Evolutionary conservation across 1,140 invertebrate species (phyloP).

Genomic region (Megalonaias nervosa): DNA sequence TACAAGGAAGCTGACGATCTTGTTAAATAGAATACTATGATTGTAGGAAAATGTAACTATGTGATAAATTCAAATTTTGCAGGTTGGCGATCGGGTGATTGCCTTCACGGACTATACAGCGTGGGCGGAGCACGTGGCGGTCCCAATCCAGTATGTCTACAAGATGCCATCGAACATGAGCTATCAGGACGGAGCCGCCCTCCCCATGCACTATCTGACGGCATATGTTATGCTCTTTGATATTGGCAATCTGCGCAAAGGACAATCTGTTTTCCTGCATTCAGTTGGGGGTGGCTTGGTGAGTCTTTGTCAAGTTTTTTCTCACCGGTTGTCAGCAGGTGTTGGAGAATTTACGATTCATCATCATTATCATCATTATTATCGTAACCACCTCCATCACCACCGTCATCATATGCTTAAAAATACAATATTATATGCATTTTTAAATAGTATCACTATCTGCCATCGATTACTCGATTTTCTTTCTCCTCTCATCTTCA

Average conservation of each 20-base stretch:
- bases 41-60: not conserved
- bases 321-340: not conserved
- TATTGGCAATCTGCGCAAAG: conserved; percentile 82
- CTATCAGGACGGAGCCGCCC: conserved; percentile 84
- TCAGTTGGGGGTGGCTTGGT: conserved; percentile 91
- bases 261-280: conserved; percentile 87
- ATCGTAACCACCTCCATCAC: too few species aligned
- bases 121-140: conserved; percentile 88
- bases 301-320: conserved; percentile 73
- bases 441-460: too few species aligned
- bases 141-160: conserved; percentile 85
- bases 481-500: too few species aligned
- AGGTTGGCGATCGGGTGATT: conserved; percentile 90
- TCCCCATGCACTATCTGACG: conserved; percentile 89
- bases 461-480: too few species aligned
- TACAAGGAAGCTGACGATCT: too few species aligned
- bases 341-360: too few species aligned
- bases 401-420: too few species aligned
- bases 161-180: conserved; percentile 84
- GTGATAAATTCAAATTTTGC: conserved; percentile 32
- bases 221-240: conserved; percentile 91
- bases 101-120: conserved; percentile 87
- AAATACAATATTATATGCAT: too few species aligned
- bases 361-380: too few species aligned
- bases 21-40: too few species aligned